Evolutionary conservation across 1,140 invertebrate species (phyloP).

Genomic region (Drosophila pachea): DNA sequence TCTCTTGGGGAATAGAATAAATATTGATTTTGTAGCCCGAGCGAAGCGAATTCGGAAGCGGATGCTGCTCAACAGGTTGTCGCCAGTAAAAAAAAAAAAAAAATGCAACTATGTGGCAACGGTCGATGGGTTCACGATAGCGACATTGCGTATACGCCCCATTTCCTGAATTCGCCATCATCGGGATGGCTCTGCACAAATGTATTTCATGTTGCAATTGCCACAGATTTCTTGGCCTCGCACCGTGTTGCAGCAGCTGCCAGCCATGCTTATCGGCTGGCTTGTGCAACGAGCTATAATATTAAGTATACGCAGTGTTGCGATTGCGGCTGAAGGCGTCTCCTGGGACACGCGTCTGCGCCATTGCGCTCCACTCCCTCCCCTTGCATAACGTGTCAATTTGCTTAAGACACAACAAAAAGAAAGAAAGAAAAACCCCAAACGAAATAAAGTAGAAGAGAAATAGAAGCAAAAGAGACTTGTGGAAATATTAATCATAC

Average conservation of each 20-base stretch:
- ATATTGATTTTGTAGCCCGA: not conserved
- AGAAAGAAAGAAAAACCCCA: no score
- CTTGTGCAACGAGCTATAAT: conserved; percentile 22
- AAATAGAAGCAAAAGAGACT: conserved; percentile 35
- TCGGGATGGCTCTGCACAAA: not conserved
- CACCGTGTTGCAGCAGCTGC: no score
- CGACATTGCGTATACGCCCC: conserved; percentile 30
- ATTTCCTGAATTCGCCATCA: not conserved
- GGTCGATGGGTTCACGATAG: no score
- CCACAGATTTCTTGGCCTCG: no score
- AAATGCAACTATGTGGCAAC: not conserved
- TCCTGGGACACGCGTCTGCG: conserved; percentile 26
- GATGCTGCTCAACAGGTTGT: not conserved
- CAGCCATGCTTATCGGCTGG: not conserved
- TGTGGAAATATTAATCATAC: conserved; percentile 59
- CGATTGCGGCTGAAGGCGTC: conserved; percentile 45
- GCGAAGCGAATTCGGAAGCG: not conserved
- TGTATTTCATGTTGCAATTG: no score
- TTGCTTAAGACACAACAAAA: conserved; percentile 19
- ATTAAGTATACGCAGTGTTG: conserved; percentile 44
- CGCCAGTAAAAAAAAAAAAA: not conserved
- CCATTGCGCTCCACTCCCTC: conserved; percentile 2
- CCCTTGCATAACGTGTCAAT: conserved; percentile 36
- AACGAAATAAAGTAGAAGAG: no score
- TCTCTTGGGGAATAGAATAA: no score